Base-by-base conservation (phyloP, 2,888 invertebrate species). In the Aproaerema taeniolella region DNA sequence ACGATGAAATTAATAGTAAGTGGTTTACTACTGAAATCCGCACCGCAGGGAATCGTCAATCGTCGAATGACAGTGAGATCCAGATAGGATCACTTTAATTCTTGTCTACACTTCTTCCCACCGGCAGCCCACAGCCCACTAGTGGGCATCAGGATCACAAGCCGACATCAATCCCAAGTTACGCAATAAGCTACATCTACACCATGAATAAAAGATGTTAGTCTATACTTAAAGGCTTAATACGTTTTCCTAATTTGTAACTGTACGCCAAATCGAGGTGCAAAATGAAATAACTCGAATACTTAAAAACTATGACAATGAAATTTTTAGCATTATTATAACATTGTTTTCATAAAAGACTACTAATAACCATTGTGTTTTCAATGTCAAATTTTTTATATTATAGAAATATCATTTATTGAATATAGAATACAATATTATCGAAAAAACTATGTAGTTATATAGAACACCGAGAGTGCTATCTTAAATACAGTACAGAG, bases 341-440 rank as follows among this genome's bases (percentile, higher is more conserved):
- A 76, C 74, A 75, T 77, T 62, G 67, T 75, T 72, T 63, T 66
- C 69, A 73, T 78, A 76, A 75, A 80, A 80, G 77, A 78, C 81
- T 81, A 83, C 81, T 72, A 78, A 74, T 75, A 76, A 76, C 66
- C 68, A 66, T 73, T 74, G 77, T 78, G 78, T 80, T 80, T 59
- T 72, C 78, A 80, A 81, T 80, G 81, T 82, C 73, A 77, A 80
- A 74, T 78, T 82, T n/a, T n/a, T 70, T 79, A 79, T 80, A 77
- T 75, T 71, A 82, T 81, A 82, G 81, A 83, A 82, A 80, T 83
- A 82, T 80, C 68, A 75, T 83, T 80, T 76, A 82, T 82, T 76
- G 82, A 82, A 80, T 83, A 83, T 81, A 83, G 83, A 82, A 81
- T 85, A 83, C 77, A 80, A 77, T 82, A 80, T 81, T 78, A 82